Evolutionary conservation across 2,113 vertebrate species (phyloP), one percentile per base, ranked within the genome.

Genomic region (Leptocoma aspasia): DNA sequence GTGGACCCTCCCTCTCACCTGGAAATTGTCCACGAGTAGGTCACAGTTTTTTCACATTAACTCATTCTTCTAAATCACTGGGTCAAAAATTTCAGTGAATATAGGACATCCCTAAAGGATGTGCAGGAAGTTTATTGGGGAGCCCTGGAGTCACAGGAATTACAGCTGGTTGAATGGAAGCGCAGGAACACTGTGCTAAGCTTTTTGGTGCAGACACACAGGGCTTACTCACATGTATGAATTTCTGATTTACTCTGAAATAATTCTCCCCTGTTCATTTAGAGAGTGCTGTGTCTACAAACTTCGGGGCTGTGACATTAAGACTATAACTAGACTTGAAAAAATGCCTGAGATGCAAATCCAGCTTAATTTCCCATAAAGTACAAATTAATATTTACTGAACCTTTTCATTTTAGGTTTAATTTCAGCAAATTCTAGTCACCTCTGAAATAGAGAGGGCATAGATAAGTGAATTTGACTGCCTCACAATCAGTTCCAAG

Each of bases 331-430:
- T 82, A 57, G 70, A 56, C 81, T 68, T 3, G 45, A 69, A 88
- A 84, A 93, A 63, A 72, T 73, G 53, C 35, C 41, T 45, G 73
- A 19, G 7, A 75, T 82, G 53, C 63, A 81, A 70, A 66, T 66
- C 37, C 50, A 42, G 45, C n/a, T 31, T 82, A 50, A 82, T 84
- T 87, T 89, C 45, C 52, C 72, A 9, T 59, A 70, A 90, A 93
- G 70, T 52, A 57, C 44, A 93, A 88, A 95, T 90, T 57, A 82
- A 54, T 90, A 91, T 93, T 93, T 86, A 82, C 79, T 86, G 71
- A 92, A 89, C 50, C 50, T 94, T 93, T 89, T 56, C 16, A 1
- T 59, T 96, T 76, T 72, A 91, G 31, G 27, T 90, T 88, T 81
- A 76, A 68, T 90, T 92, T 73, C 82, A 83, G 66, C 68, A 87